Conservation (phyloP, 2,113 vertebrate species). For the Pontoporia blainvillei region DNA sequence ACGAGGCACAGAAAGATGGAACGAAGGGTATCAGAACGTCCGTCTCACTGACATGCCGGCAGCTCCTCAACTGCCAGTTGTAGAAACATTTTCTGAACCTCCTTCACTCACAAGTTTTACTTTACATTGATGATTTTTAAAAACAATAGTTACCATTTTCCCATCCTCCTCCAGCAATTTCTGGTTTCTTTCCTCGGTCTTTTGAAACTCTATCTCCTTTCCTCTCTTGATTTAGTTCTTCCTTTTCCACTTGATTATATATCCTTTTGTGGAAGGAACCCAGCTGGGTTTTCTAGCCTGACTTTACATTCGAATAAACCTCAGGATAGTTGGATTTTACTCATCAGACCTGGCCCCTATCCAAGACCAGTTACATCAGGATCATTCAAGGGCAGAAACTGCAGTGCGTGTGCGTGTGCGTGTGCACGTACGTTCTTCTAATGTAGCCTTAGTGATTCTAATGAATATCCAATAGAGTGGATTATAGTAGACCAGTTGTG, state of each 20-base stretch:
- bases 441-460: neutral
- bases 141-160: neutral
- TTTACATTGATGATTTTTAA: neutral
- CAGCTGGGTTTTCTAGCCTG: neutral
- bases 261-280: neutral
- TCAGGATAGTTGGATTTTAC: neutral
- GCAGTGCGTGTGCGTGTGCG: too few relatives aligned
- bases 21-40: neutral
- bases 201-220: neutral
- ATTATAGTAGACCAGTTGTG: neutral
- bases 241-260: neutral
- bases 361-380: neutral
- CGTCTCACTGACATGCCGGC: neutral
- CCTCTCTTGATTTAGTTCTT: neutral
- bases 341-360: neutral
- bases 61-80: neutral
- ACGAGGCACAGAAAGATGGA: neutral
- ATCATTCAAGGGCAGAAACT: neutral
- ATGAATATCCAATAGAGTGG: neutral
- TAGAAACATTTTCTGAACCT: conserved; percentile 10
- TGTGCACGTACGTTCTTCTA: neutral
- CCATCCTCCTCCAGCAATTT: neutral
- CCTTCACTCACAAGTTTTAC: conserved; percentile 11
- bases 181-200: neutral
- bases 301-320: neutral